Conservation (phyloP, 2,113 vertebrate species). For the Chaetops frenatus region DNA sequence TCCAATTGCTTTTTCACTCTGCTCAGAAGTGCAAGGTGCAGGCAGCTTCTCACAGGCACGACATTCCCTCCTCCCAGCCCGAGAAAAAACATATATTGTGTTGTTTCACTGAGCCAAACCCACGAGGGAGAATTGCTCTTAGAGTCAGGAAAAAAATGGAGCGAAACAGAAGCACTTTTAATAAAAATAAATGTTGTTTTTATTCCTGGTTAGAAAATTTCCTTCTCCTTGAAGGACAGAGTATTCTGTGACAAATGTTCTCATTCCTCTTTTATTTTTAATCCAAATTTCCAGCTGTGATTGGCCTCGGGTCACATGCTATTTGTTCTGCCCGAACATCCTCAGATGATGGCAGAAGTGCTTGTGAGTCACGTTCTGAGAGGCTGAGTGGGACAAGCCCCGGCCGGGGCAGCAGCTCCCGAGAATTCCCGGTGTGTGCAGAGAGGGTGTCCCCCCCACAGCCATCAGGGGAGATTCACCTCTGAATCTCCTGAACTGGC, state of each 20-base stretch:
- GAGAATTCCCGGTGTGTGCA: not conserved
- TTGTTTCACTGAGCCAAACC: not conserved
- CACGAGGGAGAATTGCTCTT: not conserved
- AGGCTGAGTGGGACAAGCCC: not conserved
- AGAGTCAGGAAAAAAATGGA: not conserved
- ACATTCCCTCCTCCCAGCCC: not conserved
- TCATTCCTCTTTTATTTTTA: slow-evolving; percentile 40
- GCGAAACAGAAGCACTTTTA: slow-evolving; percentile 10
- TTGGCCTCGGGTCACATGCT: not conserved
- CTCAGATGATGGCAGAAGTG: not conserved
- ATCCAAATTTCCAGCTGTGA: not conserved
- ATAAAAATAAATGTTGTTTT: not conserved
- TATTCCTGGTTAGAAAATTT: not conserved
- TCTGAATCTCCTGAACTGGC: no score
- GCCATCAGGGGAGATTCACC: fast-evolving
- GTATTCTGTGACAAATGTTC: not conserved
- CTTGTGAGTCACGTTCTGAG: not conserved
- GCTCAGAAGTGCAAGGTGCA: not conserved
- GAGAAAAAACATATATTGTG: not conserved
- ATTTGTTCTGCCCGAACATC: not conserved
- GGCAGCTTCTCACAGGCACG: not conserved
- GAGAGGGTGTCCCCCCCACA: not conserved
- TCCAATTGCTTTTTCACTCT: not conserved
- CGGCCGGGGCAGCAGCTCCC: not conserved
- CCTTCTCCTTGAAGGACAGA: not conserved